Conservation (phyloP, 2,888 invertebrate genomes). For the Lasioglossum calceatum region DNA sequence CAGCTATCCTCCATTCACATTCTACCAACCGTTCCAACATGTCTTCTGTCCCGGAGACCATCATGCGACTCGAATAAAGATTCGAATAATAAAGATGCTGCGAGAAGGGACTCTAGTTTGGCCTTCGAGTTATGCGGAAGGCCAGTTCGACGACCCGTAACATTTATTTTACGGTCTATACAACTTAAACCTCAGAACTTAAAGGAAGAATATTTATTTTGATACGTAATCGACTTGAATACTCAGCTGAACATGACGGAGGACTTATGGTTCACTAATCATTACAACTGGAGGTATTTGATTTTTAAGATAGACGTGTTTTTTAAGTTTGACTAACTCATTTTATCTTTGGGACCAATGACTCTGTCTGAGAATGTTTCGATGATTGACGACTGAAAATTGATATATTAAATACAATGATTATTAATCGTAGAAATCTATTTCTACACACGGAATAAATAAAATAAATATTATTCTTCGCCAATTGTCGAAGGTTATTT, state of each 20-base stretch:
- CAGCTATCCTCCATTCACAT: constrained; percentile 35
- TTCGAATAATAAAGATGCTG: constrained; percentile 51
- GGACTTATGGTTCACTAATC: not conserved
- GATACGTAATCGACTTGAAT: not conserved
- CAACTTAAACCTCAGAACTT: not conserved
- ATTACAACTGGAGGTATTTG: too few species aligned
- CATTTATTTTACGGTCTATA: not conserved
- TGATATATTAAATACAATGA: too few species aligned
- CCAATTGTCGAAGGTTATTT: too few species aligned
- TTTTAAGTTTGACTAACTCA: not conserved
- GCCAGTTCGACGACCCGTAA: constrained; percentile 74
- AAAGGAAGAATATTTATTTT: not conserved
- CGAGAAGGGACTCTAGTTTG: constrained; percentile 35
- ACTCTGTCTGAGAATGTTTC: too few species aligned
- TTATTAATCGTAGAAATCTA: too few species aligned
- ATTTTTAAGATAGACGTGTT: not conserved
- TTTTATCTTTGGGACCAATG: too few species aligned
- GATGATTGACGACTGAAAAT: too few species aligned
- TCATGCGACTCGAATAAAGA: constrained; percentile 53
- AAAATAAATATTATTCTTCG: too few species aligned
- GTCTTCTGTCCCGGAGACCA: constrained; percentile 70
- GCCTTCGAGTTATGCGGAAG: constrained; percentile 55
- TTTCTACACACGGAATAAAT: too few species aligned
- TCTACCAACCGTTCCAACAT: constrained; percentile 15
- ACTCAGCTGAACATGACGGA: not conserved